Base-by-base conservation (phyloP, 2,797 vertebrate genomes). In the Hydrocynus forskahlii region DNA sequence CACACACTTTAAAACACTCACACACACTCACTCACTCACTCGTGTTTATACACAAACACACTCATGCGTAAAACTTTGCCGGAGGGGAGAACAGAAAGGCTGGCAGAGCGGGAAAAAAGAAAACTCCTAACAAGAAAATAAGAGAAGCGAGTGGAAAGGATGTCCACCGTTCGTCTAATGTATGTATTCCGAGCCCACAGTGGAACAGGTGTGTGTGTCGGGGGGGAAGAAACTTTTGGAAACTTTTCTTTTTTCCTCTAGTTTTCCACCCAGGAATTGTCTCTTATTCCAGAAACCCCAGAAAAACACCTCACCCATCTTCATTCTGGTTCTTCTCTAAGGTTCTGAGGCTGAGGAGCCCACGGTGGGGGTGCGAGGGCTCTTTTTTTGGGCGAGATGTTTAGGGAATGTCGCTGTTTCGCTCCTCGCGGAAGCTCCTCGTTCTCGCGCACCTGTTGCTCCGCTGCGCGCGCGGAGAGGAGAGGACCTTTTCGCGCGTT, bases 71-170 rank as follows among this genome's bases (percentile, higher is more conserved):
- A 0, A 54, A n/a, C 55, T 74, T 25, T 78, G 76, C 0, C 35
- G 62, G 0, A 25, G 57, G 69, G 81, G 79, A 83, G 88, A 83
- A 35, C 35, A 35, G 76, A 73, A 75, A 86, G 86, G 84, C 84
- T 74, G 77, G 90, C 89, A 90, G 84, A 82, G 64, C 89, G 93
- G 92, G 89, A 91, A 90, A 66, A 55, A 76, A 48, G 12, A 67
- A 59, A 71, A 81, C 83, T 92, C 91, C 93, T 89, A 91, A 89
- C 29, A 43, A 45, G 55, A 45, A 91, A 88, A 17, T 0, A 9
- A 1, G 19, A 84, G 86, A 78, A 87, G 93, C 94, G 94, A 93
- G 94, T 72, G 23, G 70, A 64, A 78, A 66, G 64, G 71, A 70
- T 35, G 59, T 64, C 40, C 25, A 72, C 5, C 13, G 0, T 68